phyloP scores from a whole-genome alignment of 2,888 invertebrate genomes.

The Sphaerophoria taeniata region DNA sequence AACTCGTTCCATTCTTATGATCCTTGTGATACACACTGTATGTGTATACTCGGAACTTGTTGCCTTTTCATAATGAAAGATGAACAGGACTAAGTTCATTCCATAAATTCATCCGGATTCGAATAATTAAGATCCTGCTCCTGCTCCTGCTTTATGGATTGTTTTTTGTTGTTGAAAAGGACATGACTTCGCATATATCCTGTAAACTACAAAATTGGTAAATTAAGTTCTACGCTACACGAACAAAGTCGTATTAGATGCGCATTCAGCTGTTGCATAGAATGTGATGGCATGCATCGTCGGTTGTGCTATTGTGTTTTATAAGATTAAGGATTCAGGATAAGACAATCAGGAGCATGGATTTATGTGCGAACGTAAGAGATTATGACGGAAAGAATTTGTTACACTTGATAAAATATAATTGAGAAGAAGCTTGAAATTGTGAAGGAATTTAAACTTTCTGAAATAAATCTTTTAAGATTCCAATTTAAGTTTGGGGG shows the following conservation, averaged over 20 bases:
- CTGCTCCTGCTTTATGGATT: not conserved
- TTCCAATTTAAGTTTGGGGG: not conserved
- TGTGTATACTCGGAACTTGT: not conserved
- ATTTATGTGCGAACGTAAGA: not conserved
- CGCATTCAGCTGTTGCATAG: slow-evolving; percentile 27
- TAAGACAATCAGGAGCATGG: not conserved
- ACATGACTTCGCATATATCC: not conserved
- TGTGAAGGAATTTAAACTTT: not conserved
- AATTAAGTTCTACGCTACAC: slow-evolving; percentile 80
- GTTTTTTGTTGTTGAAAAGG: not conserved
- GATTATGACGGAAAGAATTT: not conserved
- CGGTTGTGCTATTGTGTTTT: not conserved
- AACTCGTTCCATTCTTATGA: not conserved
- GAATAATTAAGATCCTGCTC: no score
- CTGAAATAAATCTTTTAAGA: not conserved
- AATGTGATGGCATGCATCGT: not conserved
- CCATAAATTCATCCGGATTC: no score
- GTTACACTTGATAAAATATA: not conserved
- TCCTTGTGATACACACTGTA: not conserved
- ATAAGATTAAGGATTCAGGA: not conserved
- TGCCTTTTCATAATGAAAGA: not conserved
- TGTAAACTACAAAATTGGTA: slow-evolving; percentile 63
- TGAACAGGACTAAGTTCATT: not conserved
- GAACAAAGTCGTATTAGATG: slow-evolving; percentile 76
- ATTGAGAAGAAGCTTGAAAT: not conserved